These are phyloP conservation scores for Dasyurus viverrinus DNA, from an alignment of 2,113 vertebrate genomes.

Conservation along the genomic window DNA sequence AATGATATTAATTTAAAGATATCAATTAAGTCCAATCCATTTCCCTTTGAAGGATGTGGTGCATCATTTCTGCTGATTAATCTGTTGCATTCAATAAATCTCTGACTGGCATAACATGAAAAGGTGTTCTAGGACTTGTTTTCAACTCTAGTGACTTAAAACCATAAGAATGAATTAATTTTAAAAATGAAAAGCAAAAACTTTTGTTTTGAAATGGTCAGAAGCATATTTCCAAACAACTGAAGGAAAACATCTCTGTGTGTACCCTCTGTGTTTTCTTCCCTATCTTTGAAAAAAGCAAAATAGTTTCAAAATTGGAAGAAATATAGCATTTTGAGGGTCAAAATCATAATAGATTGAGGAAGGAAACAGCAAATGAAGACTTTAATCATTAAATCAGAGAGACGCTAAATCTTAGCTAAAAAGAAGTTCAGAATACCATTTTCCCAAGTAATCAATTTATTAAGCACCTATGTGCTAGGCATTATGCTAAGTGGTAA, in stretches of 20 bases:
- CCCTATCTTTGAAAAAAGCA: not conserved
- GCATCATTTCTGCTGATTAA: not conserved
- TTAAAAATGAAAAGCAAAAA: not conserved
- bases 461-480: not conserved
- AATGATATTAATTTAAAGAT: not conserved
- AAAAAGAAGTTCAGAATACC: not conserved
- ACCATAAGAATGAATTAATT: not conserved
- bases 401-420: not conserved
- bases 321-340: not conserved
- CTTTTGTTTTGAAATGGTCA: not conserved
- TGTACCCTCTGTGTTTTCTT: not conserved
- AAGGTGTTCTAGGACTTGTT: not conserved
- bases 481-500: not conserved
- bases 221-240: not conserved
- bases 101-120: not conserved
- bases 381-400: not conserved
- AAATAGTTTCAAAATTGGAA: not conserved
- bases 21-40: not conserved
- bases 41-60: not conserved
- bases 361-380: not conserved
- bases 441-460: not conserved
- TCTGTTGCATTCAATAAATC: not conserved
- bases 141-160: not conserved
- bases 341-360: not conserved
- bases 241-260: not conserved